Base-by-base conservation (phyloP, 2,113 vertebrate genomes). In the Crotalus helleri region DNA sequence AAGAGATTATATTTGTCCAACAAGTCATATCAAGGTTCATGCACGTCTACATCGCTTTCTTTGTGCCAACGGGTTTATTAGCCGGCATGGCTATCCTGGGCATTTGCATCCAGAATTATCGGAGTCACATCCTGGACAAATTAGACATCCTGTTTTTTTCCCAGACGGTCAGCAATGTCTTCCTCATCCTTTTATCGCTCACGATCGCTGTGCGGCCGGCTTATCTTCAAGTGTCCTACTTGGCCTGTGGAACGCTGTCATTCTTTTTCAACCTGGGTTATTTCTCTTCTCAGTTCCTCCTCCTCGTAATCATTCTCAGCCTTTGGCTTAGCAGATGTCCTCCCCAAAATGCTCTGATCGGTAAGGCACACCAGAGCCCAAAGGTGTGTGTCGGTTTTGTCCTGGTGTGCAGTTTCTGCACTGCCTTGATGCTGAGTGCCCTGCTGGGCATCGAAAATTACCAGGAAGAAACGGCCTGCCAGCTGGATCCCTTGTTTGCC, bases 111-210 rank as follows among this genome's bases (percentile, higher is more conserved):
- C 96, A 95, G 94, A 98, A 97, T 33, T 97, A 96, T 64, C 61
- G 96, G 13, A 93, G 94, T 44, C 88, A 92, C 0, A 91, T 17
- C 12, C 93, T 97, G 61, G 95, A 96, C 46, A 96, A 95, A 93
- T 94, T 98, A 59, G 97, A 98, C 93, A 74, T 94, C 2, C 46
- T 98, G 85, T 96, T 98, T 90, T 96, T 96, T 44, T 95, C 94
- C 39, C 98, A 98, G 87, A 97, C 96, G 1, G 44, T 97, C 93
- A 96, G 97, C n/a, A 97, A 98, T 24, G 87, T 98, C 58, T 89
- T 98, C 17, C 95, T 98, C 29, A 95, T 98, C 10, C 88, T 98
- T 51, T 95, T 98, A 2, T 98, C 98, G 0, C 95, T 98, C n/a
- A 98, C 97, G 6, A 93, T 95, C 0, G 95, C 97, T 61, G 46